Evolutionary conservation across 2,888 invertebrate species (phyloP).

Genomic region (Trimorus sp.): DNA sequence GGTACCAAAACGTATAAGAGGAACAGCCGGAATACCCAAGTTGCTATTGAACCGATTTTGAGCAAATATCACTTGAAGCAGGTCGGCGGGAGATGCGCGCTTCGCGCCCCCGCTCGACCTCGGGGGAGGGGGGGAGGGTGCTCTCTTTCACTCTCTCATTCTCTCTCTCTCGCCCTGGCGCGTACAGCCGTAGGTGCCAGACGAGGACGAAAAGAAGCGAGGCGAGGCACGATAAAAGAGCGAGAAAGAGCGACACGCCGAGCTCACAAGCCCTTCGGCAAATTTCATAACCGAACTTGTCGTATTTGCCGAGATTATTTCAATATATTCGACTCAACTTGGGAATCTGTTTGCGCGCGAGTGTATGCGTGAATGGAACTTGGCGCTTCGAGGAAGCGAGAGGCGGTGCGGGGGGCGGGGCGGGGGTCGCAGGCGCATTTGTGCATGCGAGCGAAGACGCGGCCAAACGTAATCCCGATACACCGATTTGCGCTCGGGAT

Average conservation of each 20-base stretch:
- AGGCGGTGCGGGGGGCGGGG: constrained; percentile 61
- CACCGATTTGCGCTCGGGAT: constrained; percentile 63
- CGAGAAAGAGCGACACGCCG: constrained; percentile 69
- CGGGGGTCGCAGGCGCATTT: constrained; percentile 62
- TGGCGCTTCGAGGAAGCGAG: constrained; percentile 71
- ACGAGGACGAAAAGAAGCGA: constrained; percentile 66
- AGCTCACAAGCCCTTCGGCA: constrained; percentile 82
- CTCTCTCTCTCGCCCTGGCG: too few species aligned
- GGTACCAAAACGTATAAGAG: constrained; percentile 78
- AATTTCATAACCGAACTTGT: constrained; percentile 82
- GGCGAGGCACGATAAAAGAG: constrained; percentile 61
- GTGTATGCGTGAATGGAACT: constrained; percentile 81
- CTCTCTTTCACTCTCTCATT: too few species aligned
- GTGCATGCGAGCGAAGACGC: constrained; percentile 62
- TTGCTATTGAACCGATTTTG: constrained; percentile 82
- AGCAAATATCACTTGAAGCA: constrained; percentile 81
- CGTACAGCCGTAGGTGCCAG: constrained; percentile 31
- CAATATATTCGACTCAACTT: constrained; percentile 82
- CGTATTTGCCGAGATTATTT: constrained; percentile 82
- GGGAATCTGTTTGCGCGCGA: constrained; percentile 80
- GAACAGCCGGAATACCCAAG: constrained; percentile 80
- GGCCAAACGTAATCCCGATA: constrained; percentile 66
- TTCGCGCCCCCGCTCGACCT: too few species aligned
- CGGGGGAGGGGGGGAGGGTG: too few species aligned
- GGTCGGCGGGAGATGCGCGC: constrained; percentile 72